Evolutionary conservation across 1,140 invertebrate species (phyloP).

Genomic region (Cotesia vestalis): DNA sequence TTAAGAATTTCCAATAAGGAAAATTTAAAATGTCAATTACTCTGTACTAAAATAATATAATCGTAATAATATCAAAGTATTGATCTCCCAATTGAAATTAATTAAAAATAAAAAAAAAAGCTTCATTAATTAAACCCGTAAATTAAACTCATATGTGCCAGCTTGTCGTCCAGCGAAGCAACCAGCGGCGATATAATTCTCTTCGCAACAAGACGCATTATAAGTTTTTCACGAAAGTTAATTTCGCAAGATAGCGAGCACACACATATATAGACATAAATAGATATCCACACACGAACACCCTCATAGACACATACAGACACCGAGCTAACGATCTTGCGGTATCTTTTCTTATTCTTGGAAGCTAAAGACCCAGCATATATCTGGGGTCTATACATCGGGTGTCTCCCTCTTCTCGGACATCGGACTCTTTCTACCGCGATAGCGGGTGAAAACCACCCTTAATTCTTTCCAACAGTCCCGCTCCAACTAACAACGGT

Average conservation of each 20-base stretch:
- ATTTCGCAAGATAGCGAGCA: conserved; percentile 47
- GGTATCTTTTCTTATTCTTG: conserved; percentile 16
- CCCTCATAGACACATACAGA: background rate
- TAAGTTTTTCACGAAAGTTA: conserved; percentile 56
- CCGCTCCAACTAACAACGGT: conserved; percentile 58
- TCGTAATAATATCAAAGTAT: no score
- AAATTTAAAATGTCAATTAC: no score
- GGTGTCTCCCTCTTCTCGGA: background rate
- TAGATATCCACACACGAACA: conserved; percentile 26
- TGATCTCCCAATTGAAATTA: background rate
- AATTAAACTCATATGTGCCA: conserved; percentile 29
- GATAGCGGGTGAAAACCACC: conserved; percentile 7
- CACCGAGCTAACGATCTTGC: conserved; percentile 2
- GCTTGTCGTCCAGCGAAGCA: conserved; percentile 23
- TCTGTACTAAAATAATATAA: no score
- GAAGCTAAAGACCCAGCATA: background rate
- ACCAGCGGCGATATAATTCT: conserved; percentile 10
- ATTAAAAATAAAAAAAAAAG: conserved; percentile 1
- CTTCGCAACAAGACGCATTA: conserved; percentile 55
- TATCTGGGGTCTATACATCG: background rate
- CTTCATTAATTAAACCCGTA: conserved; percentile 24
- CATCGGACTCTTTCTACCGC: background rate
- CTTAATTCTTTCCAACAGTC: conserved; percentile 34
- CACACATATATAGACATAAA: conserved; percentile 33
- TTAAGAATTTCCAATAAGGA: no score